Base-by-base conservation (phyloP, 1,140 invertebrate species). In the Meloidogyne exigua region DNA sequence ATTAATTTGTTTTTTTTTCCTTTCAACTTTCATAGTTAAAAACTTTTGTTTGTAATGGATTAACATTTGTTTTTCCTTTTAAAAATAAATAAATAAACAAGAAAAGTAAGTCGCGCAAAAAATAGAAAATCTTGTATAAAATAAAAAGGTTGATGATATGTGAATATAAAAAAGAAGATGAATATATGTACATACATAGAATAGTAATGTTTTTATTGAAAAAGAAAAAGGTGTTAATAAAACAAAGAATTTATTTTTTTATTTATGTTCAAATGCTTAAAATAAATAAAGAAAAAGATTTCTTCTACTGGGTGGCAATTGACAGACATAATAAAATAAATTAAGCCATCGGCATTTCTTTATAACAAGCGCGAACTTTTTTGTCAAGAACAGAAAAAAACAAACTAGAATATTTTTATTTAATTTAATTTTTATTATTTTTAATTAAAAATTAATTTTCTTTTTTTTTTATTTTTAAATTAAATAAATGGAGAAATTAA, bases 391-490 rank as follows among this genome's bases (percentile, higher is more conserved):
- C 7, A 18, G 18, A 49, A 49, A 49, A 2, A 57, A 57, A 57
- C 49, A 57, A 57, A 57, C 49, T 57, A 7, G 49, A 12, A n/a
- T 57, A 15, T n/a, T n/a, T n/a, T 5, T 57, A n/a, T 57, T 57
- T 9, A 15, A 7, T 57, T n/a, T n/a, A 15, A 18, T 5, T 57
- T 57, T 9, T 57, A n/a, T 57, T n/a, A 3, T 57, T 57, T n/a
- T 57, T 57, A 57, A n/a, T 57, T n/a, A 57, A 57, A 57, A n/a
- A 57, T 57, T 57, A n/a, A 57, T 57, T 57, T 57, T 57, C n/a
- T 5, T 57, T 44, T 44, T 42, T 12, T 42, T 44, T 57, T 57
- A n/a, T 0, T 57, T 57, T 57, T 49, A 5, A n/a, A 57, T 39
- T 32, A 32, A 32, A 39, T 9, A 10, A n/a, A 57, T 57, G 49